Base-by-base conservation (phyloP, 2,113 vertebrate genomes). In the Gasterosteus aculeatus region DNA sequence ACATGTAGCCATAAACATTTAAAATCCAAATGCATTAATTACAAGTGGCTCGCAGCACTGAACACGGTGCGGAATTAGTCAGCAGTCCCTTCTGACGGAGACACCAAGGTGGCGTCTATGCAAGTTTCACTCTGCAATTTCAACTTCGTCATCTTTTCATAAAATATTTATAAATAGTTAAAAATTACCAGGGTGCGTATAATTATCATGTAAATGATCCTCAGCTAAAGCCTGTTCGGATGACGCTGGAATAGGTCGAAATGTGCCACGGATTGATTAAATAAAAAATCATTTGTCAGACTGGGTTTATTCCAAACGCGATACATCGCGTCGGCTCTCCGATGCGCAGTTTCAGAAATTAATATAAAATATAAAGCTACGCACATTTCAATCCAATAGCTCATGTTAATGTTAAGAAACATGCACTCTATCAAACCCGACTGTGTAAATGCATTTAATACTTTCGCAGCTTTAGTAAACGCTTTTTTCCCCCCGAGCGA, bases 81-180 rank as follows among this genome's bases (percentile, higher is more conserved):
- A 76, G 61, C 75, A 80, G 87, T 85, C 90, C 90, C 87, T 94
- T 93, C 95, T 83, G 90, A 81, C 88, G 70, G 88, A 96, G 92
- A 96, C 96, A 97, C 95, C 95, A 96, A 97, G 96, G 96, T 96
- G 95, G 96, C 96, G 96, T 96, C 92, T 85, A 88, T 59, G 89
- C 90, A 92, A 93, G 93, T 92, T 89, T 92, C 92, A 74, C 85
- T 91, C 90, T 88, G 86, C 92, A 93, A 93, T 95, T 97, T 93
- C 94, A 95, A 97, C 95, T 96, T 95, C 97, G 95, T 96, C 97
- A 97, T 98, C 95, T 98, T 98, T 98, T 97, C 96, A 97, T 97
- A 97, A 97, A 97, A 97, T 95, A 96, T 95, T 96, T 95, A 95
- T 93, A 98, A 97, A 98, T 97, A 96, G 93, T 85, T 53, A 91